Evolutionary conservation across 2,888 invertebrate genomes (phyloP).

Genomic region (Pegoplata infirma): DNA sequence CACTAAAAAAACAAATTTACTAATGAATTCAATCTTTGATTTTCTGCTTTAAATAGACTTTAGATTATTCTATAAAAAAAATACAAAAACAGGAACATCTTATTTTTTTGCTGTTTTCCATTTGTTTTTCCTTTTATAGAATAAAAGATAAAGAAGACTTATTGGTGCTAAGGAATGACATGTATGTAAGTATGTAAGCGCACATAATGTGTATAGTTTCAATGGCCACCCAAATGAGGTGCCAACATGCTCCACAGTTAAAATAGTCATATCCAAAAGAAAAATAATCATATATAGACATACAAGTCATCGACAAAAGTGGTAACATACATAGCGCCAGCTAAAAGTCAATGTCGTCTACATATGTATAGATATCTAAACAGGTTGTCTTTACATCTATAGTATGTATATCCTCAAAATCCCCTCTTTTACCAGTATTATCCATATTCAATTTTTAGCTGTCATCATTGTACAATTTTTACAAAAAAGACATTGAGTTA

Average conservation of each 20-base stretch:
- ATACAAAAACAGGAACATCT: not conserved
- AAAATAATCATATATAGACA: constrained; percentile 23
- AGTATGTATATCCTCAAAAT: not conserved
- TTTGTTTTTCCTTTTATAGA: not conserved
- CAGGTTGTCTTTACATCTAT: not conserved
- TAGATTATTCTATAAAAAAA: not conserved
- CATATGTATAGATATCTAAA: not conserved
- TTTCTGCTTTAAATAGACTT: not conserved
- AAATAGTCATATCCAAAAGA: not conserved
- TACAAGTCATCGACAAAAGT: constrained; percentile 49
- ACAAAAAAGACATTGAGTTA: constrained; percentile 36
- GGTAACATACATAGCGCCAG: constrained; percentile 59
- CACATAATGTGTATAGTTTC: constrained; percentile 35
- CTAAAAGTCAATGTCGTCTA: constrained; percentile 53
- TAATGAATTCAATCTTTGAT: not conserved
- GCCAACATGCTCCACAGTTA: constrained; percentile 42
- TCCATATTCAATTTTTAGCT: constrained; percentile 38
- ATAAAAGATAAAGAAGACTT: constrained; percentile 12
- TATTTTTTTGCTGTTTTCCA: no score
- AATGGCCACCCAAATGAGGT: constrained; percentile 57
- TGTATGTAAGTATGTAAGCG: constrained; percentile 51
- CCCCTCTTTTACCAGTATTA: constrained; percentile 9
- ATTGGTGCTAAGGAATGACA: not conserved
- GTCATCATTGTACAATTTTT: constrained; percentile 42
- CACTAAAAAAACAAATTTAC: no score